Evolutionary conservation across 2,797 vertebrate species (phyloP).

Genomic region (Otolemur crassicaudatus): DNA sequence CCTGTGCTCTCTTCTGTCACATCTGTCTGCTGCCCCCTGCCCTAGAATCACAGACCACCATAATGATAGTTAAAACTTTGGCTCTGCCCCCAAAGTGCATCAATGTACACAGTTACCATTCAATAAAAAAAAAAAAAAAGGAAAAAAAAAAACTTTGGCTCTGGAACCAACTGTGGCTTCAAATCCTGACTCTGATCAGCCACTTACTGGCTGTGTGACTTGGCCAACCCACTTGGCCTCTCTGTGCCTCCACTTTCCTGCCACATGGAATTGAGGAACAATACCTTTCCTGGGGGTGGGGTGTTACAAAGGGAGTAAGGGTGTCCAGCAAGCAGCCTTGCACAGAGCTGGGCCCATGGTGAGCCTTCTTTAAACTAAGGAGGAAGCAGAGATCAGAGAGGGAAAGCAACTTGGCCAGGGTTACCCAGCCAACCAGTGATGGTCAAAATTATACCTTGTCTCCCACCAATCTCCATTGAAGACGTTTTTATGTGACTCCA

Average conservation of each 20-base stretch:
- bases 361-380: background rate
- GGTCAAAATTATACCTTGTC: background rate
- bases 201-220: background rate
- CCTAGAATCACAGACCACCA: background rate
- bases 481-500: background rate
- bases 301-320: background rate
- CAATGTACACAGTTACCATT: no score
- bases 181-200: background rate
- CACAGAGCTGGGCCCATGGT: background rate
- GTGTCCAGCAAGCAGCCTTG: background rate
- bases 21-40: background rate
- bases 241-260: background rate
- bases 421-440: background rate
- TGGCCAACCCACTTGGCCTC: background rate
- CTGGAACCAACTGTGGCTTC: background rate
- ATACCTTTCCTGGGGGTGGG: accelerated
- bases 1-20: background rate
- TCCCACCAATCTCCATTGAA: background rate
- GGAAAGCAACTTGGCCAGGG: background rate
- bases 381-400: background rate
- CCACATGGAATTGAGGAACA: no score
- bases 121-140: no score
- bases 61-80: no score
- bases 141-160: background rate
- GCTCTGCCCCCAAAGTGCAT: no score